Evolutionary conservation across 2,888 invertebrate genomes (phyloP).

Genomic region (Allacma fusca): DNA sequence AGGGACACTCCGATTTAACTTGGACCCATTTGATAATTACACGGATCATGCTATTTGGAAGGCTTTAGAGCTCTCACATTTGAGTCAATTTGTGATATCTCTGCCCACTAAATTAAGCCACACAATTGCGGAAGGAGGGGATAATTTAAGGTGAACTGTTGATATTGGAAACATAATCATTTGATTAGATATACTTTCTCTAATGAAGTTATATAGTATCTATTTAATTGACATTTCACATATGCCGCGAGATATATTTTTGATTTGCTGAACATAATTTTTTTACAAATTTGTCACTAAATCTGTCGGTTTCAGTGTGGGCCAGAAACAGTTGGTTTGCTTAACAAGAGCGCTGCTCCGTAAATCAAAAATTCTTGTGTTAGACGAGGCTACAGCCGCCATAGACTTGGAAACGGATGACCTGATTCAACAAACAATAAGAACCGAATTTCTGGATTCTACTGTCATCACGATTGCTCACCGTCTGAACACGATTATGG

Average conservation of each 20-base stretch:
- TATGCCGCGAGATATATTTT: background rate
- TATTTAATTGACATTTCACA: too few species aligned
- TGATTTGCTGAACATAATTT: too few species aligned
- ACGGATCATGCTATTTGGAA: slow-evolving; percentile 13
- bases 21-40: slow-evolving; percentile 28
- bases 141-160: slow-evolving; percentile 62
- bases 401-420: slow-evolving; percentile 68
- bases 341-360: slow-evolving; percentile 12
- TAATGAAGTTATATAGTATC: background rate
- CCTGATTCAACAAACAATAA: slow-evolving; percentile 77
- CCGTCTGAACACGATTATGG: slow-evolving; percentile 90
- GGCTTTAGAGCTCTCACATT: slow-evolving; percentile 68
- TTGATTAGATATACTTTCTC: background rate
- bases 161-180: background rate
- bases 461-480: slow-evolving; percentile 93
- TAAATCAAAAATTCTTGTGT: slow-evolving; percentile 62
- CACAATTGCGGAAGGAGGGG: slow-evolving; percentile 64
- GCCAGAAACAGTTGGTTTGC: slow-evolving; percentile 28
- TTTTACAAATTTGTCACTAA: too few species aligned
- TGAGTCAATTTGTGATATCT: slow-evolving; percentile 63
- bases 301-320: slow-evolving; percentile 2
- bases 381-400: slow-evolving; percentile 69
- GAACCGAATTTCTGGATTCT: slow-evolving; percentile 82
- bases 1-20: slow-evolving; percentile 20
- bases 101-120: slow-evolving; percentile 62